Evolutionary conservation across 1,140 invertebrate genomes (phyloP).

Genomic region (Ceratosolen solmsi): DNA sequence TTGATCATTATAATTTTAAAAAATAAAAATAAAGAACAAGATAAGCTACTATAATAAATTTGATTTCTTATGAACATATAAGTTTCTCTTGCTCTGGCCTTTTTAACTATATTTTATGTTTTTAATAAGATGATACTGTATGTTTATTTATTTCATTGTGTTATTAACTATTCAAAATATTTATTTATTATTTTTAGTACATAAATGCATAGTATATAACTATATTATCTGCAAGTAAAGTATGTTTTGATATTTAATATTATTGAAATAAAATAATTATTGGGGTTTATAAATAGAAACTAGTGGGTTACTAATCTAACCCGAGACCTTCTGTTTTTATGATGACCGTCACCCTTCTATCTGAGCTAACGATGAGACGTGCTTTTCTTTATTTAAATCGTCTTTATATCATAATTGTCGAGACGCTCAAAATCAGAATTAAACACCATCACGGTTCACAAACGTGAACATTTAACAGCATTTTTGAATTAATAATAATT

Average conservation of each 20-base stretch:
- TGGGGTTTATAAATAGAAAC: not conserved
- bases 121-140: too few species aligned
- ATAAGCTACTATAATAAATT: too few species aligned
- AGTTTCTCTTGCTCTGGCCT: too few species aligned
- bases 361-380: not conserved
- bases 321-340: slow-evolving; percentile 10
- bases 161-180: too few species aligned
- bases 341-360: slow-evolving; percentile 18
- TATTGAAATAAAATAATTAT: not conserved
- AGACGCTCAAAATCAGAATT: not conserved
- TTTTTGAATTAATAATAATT: not conserved
- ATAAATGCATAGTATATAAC: too few species aligned
- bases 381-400: not conserved
- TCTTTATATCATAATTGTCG: not conserved
- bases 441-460: not conserved
- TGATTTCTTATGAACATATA: too few species aligned
- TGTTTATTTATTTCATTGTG: too few species aligned
- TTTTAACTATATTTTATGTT: too few species aligned
- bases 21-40: too few species aligned
- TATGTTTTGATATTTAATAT: not conserved
- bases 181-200: not conserved
- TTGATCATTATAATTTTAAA: too few species aligned
- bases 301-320: slow-evolving; percentile 15
- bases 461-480: not conserved
- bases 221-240: not conserved